Evolutionary conservation across 2,113 vertebrate species (phyloP), one percentile per base, ranked within the genome.

Genomic region (Camelus dromedarius): DNA sequence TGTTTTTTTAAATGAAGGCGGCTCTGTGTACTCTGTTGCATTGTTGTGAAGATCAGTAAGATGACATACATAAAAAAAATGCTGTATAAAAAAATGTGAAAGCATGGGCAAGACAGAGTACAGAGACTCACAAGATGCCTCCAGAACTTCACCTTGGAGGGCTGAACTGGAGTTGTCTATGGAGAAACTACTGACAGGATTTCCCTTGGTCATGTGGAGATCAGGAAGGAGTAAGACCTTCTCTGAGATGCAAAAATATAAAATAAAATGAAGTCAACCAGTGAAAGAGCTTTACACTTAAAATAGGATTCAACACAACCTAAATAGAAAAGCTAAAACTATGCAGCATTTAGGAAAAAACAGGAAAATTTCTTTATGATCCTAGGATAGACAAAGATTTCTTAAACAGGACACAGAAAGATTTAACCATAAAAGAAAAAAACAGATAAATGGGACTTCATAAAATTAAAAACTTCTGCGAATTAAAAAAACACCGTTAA

Each of bases 361-460:
- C 2, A 46, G 18, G n/a, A 95, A 67, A 76, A 35, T 42, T 76
- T 89, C 35, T 76, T 48, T 85, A 69, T 92, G 84, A 54, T 70
- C 50, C 85, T 92, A 24, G 48, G 30, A 38, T 69, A 67, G 22
- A 19, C 70, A 76, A 84, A 89, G 64, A 32, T 91, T 87, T 87
- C 76, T 91, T 72, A 67, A 46, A 62, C 30, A 56, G 26, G 22
- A 76, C n/a, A 66, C 30, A 92, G 48, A 95, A 89, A 89, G 69
- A 54, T 86, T 77, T 90, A 86, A 92, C 46, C 8, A 19, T 91
- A 84, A 88, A 95, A 76, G 16, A 72, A 94, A 35, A 80, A 93
- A 93, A 58, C 56, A 75, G 26, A 91, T 82, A 52, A 83, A 54
- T 54, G 18, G 11, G 11, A 70, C 48, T 91, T 86, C 28, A 79